Conservation (phyloP, 2,797 vertebrate species). For the Anas acuta region DNA sequence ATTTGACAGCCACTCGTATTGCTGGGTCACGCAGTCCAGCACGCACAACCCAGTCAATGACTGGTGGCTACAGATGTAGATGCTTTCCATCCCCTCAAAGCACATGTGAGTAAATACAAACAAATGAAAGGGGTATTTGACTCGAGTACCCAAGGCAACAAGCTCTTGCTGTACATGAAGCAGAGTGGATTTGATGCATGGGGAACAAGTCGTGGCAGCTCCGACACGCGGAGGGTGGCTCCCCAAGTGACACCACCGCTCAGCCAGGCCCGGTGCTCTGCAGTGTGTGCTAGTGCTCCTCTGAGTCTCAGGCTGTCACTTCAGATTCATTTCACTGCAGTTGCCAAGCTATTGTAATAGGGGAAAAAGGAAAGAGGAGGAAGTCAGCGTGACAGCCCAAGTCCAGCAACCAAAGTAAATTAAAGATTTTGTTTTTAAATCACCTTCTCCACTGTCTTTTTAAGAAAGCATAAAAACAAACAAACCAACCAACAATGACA, state of each 20-base stretch:
- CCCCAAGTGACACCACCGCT: slow-evolving; percentile 31
- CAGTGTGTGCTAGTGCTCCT: slow-evolving; percentile 49
- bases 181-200: neutral
- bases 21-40: slow-evolving; percentile 26
- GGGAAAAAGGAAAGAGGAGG: slow-evolving; percentile 29
- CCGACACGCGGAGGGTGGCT: slow-evolving; percentile 19
- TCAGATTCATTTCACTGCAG: slow-evolving; percentile 52
- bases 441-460: neutral
- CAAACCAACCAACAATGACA: neutral
- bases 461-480: neutral
- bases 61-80: slow-evolving; percentile 24
- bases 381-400: slow-evolving; percentile 31
- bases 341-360: slow-evolving; percentile 26
- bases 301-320: slow-evolving; percentile 41
- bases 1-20: slow-evolving; percentile 42
- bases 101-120: slow-evolving; percentile 56
- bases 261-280: neutral
- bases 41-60: neutral
- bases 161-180: slow-evolving; percentile 6
- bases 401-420: slow-evolving; percentile 33
- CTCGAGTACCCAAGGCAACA: slow-evolving; percentile 55
- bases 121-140: slow-evolving; percentile 52
- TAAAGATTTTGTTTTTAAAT: slow-evolving; percentile 47
- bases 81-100: slow-evolving; percentile 41
- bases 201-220: slow-evolving; percentile 33